Percentiles rank a stretch among this genome's conserved stretches.
These are phyloP conservation scores for Leptosomus discolor DNA, from an alignment of 2,113 vertebrate species.

Conservation along the genomic window DNA sequence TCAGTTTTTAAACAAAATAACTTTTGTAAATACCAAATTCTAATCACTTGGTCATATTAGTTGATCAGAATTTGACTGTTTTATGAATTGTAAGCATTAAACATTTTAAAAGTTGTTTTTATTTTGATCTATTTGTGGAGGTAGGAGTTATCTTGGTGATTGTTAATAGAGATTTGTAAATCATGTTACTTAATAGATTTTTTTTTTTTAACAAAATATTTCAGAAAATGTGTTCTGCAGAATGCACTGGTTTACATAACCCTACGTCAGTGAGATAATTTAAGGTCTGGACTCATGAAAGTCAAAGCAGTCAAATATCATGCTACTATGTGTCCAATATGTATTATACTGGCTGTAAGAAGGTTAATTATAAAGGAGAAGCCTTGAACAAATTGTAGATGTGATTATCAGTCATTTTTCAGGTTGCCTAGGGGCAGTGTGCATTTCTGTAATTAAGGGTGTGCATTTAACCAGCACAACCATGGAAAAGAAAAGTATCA, in stretches of 20 bases:
- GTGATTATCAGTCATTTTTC: background rate
- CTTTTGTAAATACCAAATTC: background rate
- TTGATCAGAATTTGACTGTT: background rate
- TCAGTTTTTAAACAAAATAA: background rate
- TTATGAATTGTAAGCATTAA: background rate
- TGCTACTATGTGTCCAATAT: background rate
- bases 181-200: background rate
- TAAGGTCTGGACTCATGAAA: background rate
- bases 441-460: conserved; percentile 29
- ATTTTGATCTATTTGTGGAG: background rate
- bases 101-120: background rate
- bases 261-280: background rate
- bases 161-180: background rate
- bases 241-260: background rate
- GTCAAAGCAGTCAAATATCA: background rate
- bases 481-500: background rate
- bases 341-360: background rate
- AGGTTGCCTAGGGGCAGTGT: background rate
- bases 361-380: conserved; percentile 11
- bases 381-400: conserved; percentile 31
- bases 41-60: background rate
- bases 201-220: background rate
- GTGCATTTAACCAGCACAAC: background rate
- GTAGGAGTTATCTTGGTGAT: background rate
- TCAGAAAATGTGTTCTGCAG: background rate